Conservation (phyloP, 2,797 vertebrate genomes). For the Pithecia hirsuta region DNA sequence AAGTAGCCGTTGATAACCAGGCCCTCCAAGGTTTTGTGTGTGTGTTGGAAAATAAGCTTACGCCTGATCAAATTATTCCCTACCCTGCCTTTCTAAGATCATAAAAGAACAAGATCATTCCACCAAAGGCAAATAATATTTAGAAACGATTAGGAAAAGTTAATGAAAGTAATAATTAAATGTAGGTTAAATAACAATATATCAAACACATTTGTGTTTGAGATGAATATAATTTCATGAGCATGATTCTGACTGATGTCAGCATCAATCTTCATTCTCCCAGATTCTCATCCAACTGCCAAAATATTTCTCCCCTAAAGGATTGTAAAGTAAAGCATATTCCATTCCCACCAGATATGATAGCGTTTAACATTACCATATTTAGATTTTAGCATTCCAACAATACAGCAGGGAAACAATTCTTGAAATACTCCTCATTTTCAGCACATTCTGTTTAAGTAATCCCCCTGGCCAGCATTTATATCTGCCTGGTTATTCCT, state of each 20-base stretch:
- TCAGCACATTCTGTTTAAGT: slow-evolving; percentile 47
- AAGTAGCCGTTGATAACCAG: slow-evolving; percentile 9
- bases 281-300: slow-evolving; percentile 59
- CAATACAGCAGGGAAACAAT: slow-evolving; percentile 60
- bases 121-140: slow-evolving; percentile 69
- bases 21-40: not conserved
- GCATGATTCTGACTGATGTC: slow-evolving; percentile 49
- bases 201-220: slow-evolving; percentile 40
- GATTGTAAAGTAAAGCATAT: slow-evolving; percentile 64
- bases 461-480: slow-evolving; percentile 4
- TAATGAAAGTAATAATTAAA: slow-evolving; percentile 75
- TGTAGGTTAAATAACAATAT: slow-evolving; percentile 60
- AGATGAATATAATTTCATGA: slow-evolving; percentile 34
- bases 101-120: slow-evolving; percentile 69
- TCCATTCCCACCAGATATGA: slow-evolving; percentile 58
- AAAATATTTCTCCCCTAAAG: slow-evolving; percentile 64
- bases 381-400: slow-evolving; percentile 61
- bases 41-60: not conserved
- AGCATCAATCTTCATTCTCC: slow-evolving; percentile 53
- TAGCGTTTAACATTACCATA: slow-evolving; percentile 59
- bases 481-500: slow-evolving; percentile 50
- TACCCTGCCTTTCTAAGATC: slow-evolving; percentile 57
- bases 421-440: slow-evolving; percentile 60
- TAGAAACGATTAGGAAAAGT: slow-evolving; percentile 71
- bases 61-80: slow-evolving; percentile 63